Percentiles rank a stretch among this genome's conserved stretches.
Evolutionary conservation across 2,797 vertebrate species (phyloP).

Genomic region (Glyptemys insculpta): DNA sequence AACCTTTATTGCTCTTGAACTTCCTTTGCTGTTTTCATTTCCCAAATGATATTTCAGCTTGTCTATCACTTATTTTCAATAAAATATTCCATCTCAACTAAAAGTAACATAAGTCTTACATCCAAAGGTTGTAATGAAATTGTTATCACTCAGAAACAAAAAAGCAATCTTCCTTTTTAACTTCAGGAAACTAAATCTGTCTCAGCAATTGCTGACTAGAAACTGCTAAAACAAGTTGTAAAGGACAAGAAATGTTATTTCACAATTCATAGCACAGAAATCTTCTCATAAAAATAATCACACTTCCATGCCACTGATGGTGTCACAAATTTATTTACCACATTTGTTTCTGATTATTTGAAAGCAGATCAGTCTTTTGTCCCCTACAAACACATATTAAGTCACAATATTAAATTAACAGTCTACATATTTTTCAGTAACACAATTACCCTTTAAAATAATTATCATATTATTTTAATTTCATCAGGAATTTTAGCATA

Average conservation of each 20-base stretch:
- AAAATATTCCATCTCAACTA: neutral
- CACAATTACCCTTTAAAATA: neutral
- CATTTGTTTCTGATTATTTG: neutral
- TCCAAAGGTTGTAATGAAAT: neutral
- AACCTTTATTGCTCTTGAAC: neutral
- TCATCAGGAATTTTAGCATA: neutral
- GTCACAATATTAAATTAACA: neutral
- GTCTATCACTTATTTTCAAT: constrained; percentile 36
- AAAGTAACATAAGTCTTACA: neutral
- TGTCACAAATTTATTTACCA: accelerated
- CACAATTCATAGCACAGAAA: neutral
- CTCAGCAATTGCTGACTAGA: neutral
- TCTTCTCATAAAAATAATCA: neutral
- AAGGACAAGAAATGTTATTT: neutral
- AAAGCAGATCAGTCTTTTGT: neutral
- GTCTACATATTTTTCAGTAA: accelerated
- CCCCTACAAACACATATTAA: neutral
- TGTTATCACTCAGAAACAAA: constrained; percentile 11
- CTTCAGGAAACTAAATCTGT: neutral
- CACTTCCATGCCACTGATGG: neutral
- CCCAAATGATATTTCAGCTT: constrained; percentile 20
- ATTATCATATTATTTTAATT: neutral
- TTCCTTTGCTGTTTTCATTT: constrained; percentile 48
- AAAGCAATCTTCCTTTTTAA: neutral
- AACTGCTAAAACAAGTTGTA: neutral